Evolutionary conservation across 1,140 invertebrate genomes (phyloP), one percentile per base, ranked within the genome.

Genomic region (Drosophila carrolli): DNA sequence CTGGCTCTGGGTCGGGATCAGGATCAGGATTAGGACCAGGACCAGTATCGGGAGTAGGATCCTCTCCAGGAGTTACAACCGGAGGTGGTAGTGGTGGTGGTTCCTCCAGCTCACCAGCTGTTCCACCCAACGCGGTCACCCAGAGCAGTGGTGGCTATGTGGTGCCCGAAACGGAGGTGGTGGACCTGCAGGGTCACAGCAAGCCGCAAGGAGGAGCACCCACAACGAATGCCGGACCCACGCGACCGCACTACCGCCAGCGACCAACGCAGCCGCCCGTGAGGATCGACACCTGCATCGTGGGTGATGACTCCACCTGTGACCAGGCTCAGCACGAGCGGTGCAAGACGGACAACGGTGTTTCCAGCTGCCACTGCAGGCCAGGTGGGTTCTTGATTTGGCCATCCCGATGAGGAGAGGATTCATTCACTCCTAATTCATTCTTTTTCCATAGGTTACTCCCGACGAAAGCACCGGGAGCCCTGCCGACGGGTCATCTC

Each of bases 251-350:
- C 13, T 95, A 93, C 76, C 93, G 93, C 2, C 93, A 93, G 75
- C 92, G 94, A 75, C 94, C 95, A 3, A 94, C 93, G 0, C 95
- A 95, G 70, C 95, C 95, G 16, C 94, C 95, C 0, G 95, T 96
- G 0, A 91, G 97, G 78, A 98, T 98, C 60, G 97, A 98, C 91
- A 98, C 97, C 9, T 98, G 97, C 81, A 98, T 98, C 27, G 97
- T 98, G 1, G 97, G 97, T 2, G 97, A 98, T 76, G 96, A 97
- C 76, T 96, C 96, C n/a, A 98, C 97, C 0, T 98, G 97, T 81
- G 97, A 98, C 83, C 94, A 95, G 48, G 95, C 96, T 23, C 96
- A 97, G 91, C 96, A 97, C 84, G 97, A 98, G 88, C 95, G 95
- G 48, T 98, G 97, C 91, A 95, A 95, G 65, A 98, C 97, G 0